Conservation (phyloP, 2,797 vertebrate genomes). For the Distichodus sexfasciatus region DNA sequence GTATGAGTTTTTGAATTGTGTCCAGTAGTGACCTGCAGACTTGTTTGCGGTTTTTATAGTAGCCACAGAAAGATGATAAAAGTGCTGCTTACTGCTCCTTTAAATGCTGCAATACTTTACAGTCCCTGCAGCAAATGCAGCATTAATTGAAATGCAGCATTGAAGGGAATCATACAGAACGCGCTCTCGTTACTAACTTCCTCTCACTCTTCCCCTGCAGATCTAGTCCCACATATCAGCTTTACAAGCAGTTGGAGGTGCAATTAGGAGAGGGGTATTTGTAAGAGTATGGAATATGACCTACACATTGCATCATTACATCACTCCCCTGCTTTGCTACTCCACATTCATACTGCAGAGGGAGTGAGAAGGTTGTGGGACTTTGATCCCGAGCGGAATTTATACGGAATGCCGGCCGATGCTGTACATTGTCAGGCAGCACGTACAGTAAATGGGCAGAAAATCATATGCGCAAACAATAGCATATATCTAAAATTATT, state of each 20-base stretch:
- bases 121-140: background rate
- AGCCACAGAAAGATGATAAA: background rate
- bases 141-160: background rate
- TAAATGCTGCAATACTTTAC: background rate
- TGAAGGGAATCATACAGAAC: background rate
- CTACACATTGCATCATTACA: background rate
- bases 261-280: background rate
- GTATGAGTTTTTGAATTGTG: too few species aligned
- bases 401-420: conserved; percentile 4
- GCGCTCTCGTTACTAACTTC: background rate
- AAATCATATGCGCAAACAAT: too few species aligned
- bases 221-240: background rate
- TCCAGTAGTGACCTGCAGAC: background rate
- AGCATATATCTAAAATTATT: too few species aligned
- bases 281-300: background rate
- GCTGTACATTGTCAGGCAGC: conserved; percentile 15
- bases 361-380: conserved; percentile 33
- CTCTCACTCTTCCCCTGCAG: background rate
- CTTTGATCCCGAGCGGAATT: background rate
- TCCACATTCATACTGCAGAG: conserved; percentile 33
- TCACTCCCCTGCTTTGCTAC: conserved; percentile 7
- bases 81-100: background rate
- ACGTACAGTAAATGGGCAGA: background rate
- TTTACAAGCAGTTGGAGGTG: background rate
- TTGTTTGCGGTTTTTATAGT: background rate